A percentile compares a stretch with the other conserved stretches of the same genome.
phyloP scores from a whole-genome alignment of 2,113 vertebrate genomes.

The Phalacrocorax brasilianus region DNA sequence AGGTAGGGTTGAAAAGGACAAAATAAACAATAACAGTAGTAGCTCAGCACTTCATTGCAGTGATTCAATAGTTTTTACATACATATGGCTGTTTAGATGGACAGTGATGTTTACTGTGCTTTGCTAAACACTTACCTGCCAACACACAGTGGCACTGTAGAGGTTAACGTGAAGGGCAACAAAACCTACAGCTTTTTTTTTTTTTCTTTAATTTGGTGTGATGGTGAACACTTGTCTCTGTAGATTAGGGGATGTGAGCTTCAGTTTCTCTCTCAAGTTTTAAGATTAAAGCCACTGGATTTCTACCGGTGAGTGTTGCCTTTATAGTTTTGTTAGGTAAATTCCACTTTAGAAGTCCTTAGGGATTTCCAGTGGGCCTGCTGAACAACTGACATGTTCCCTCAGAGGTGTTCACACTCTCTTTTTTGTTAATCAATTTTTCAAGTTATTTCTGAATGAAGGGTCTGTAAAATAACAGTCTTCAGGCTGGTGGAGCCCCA shows the following conservation, averaged over 20 bases:
- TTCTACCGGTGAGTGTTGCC: background rate
- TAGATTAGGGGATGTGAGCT: background rate
- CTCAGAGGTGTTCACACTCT: background rate
- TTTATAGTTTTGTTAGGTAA: background rate
- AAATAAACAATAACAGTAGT: background rate
- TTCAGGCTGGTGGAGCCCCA: background rate
- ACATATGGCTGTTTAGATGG: background rate
- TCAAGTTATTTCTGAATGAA: background rate
- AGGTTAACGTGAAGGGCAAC: slow-evolving; percentile 65
- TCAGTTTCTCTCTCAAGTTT: background rate
- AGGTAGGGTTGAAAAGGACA: background rate
- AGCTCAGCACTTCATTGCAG: background rate
- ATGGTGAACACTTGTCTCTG: background rate
- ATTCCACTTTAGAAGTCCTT: background rate
- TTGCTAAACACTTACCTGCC: background rate
- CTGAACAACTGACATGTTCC: background rate
- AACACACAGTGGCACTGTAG: slow-evolving; percentile 26
- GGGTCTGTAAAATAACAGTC: background rate
- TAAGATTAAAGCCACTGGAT: background rate
- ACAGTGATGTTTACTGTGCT: background rate
- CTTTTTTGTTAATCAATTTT: background rate
- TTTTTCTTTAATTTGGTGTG: background rate
- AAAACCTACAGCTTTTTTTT: background rate
- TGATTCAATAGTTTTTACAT: background rate
- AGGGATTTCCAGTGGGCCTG: background rate